phyloP scores from a whole-genome alignment of 2,888 invertebrate species.

The Drosophila kambysellisi region DNA sequence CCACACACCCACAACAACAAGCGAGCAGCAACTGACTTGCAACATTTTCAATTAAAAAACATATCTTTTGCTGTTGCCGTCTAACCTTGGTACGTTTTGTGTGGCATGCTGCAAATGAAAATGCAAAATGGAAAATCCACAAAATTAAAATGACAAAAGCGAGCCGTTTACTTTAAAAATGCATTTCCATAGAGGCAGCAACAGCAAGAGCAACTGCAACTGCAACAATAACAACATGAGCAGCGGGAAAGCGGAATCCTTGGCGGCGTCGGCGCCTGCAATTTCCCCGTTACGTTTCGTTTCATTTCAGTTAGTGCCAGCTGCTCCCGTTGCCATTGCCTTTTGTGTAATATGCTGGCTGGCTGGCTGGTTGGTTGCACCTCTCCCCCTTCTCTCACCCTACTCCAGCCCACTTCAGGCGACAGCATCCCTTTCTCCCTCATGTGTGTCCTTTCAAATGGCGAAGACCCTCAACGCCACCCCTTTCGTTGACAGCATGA shows the following conservation, averaged over 20 bases:
- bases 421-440: background rate
- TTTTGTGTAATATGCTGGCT: conserved; percentile 64
- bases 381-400: conserved; percentile 1
- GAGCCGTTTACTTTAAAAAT: conserved; percentile 76
- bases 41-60: conserved; percentile 76
- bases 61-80: conserved; percentile 43
- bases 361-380: conserved; percentile 9
- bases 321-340: conserved; percentile 67
- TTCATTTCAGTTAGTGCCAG: conserved; percentile 80
- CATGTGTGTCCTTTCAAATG: conserved; percentile 62
- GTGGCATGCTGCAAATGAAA: conserved; percentile 67
- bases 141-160: conserved; percentile 82
- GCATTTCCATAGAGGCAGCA: conserved; percentile 64
- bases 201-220: background rate
- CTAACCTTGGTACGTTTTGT: conserved; percentile 58
- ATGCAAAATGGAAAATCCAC: conserved; percentile 76
- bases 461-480: conserved; percentile 14
- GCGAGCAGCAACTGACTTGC: conserved; percentile 54
- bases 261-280: conserved; percentile 55
- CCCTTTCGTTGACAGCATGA: conserved; percentile 55
- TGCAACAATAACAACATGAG: conserved; percentile 2
- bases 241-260: conserved; percentile 8
- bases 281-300: conserved; percentile 80
- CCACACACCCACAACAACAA: conserved; percentile 46
- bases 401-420: background rate